phyloP scores from a whole-genome alignment of 2,113 vertebrate species.

The Glareola pratincola region DNA sequence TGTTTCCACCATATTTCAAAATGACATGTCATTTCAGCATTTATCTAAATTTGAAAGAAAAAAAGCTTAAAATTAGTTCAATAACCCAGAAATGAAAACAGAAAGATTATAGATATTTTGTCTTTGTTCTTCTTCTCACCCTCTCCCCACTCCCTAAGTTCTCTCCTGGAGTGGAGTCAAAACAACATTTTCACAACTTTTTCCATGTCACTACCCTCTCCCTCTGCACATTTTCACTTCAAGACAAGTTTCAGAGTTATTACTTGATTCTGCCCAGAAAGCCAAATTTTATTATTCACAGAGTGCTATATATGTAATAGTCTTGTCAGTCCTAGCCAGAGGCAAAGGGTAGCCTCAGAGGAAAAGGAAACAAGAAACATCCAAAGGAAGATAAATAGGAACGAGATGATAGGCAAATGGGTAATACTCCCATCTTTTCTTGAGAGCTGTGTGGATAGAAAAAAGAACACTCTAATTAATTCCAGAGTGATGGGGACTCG shows the following conservation, averaged over 20 bases:
- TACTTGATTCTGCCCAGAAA: conserved; percentile 36
- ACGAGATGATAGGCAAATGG: conserved; percentile 26
- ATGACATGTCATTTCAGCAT: conserved; percentile 13
- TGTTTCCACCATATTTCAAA: conserved; percentile 25
- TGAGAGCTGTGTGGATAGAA: neutral
- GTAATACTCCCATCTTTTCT: conserved; percentile 1
- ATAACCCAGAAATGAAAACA: conserved; percentile 28
- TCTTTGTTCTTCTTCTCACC: conserved; percentile 2
- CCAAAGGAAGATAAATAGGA: conserved; percentile 22
- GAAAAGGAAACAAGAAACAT: conserved; percentile 38
- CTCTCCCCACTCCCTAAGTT: neutral
- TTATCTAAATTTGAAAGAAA: conserved; percentile 10
- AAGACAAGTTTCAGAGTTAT: conserved; percentile 30
- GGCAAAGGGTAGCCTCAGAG: conserved; percentile 24
- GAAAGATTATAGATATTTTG: neutral
- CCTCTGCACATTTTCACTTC: conserved; percentile 34
- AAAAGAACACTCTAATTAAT: conserved; percentile 20
- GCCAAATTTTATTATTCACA: conserved; percentile 40
- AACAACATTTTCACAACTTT: conserved; percentile 50
- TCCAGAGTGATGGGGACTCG: neutral
- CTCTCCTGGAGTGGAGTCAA: neutral
- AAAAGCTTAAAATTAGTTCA: neutral
- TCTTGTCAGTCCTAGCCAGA: conserved; percentile 24
- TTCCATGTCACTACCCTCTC: conserved; percentile 31
- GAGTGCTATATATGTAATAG: conserved; percentile 9